phyloP scores from a whole-genome alignment of 1,140 invertebrate species.

The Drosophila pseudoananassae region DNA sequence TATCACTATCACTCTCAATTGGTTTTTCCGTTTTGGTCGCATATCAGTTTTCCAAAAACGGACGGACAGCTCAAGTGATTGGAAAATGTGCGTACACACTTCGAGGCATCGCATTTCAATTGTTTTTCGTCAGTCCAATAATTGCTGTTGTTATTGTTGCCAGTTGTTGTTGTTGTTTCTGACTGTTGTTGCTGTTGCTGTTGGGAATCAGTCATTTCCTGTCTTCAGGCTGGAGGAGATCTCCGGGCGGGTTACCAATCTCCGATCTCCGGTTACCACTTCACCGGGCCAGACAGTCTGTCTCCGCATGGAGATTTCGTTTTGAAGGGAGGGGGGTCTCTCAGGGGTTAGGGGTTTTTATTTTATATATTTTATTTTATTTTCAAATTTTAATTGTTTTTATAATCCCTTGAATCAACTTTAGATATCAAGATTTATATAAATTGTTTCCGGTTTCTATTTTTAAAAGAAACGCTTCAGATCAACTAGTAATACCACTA shows the following conservation, averaged over 20 bases:
- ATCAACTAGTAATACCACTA: too few species aligned
- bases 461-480: too few species aligned
- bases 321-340: neutral
- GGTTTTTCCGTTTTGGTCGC: slow-evolving; percentile 75
- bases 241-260: too few species aligned
- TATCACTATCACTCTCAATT: slow-evolving; percentile 36
- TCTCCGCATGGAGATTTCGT: slow-evolving; percentile 42
- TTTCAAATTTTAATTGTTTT: neutral
- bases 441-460: too few species aligned
- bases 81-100: slow-evolving; percentile 48
- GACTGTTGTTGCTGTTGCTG: slow-evolving; percentile 54
- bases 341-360: neutral
- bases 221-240: slow-evolving; percentile 16
- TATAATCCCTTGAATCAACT: too few species aligned
- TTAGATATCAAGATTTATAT: too few species aligned
- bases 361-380: neutral
- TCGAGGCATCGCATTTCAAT: slow-evolving; percentile 48
- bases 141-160: slow-evolving; percentile 49
- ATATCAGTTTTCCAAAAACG: slow-evolving; percentile 58
- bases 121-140: slow-evolving; percentile 43
- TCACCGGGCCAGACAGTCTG: slow-evolving; percentile 69
- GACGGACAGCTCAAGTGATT: slow-evolving; percentile 32
- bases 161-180: slow-evolving; percentile 29
- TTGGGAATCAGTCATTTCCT: slow-evolving; percentile 66
- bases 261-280: slow-evolving; percentile 50